Base-by-base conservation (phyloP, 2,888 invertebrate species). In the Aplocera efformata region DNA sequence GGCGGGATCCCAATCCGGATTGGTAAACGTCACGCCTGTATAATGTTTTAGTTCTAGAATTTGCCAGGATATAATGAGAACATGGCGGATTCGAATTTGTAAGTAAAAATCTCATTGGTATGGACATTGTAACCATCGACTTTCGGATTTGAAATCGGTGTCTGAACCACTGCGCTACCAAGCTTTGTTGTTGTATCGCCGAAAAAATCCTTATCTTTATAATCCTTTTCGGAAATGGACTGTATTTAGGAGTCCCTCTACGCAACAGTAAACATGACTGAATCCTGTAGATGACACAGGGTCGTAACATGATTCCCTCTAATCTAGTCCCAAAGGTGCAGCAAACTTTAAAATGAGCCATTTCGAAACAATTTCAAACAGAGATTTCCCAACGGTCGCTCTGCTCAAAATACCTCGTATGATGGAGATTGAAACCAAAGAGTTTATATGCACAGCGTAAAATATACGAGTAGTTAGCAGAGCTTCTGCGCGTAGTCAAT, bases 361-460 rank as follows among this genome's bases (percentile, higher is more conserved):
- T 81, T 78, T 77, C 69, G 72, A 76, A 81, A 81, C 82, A 81
- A 81, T 83, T 79, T 77, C 74, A 70, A 67, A 67, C 67, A 63
- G 67, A 76, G 76, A 83, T 83, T 82, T 82, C 81, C 82, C 83
- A 41, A 50, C 57, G 72, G 79, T 29, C 50, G 38, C 28, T 52
- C 48, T 48, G 36, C 38, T 50, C 32, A 37, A 64, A 62, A 64
- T 58, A 61, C 57, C 54, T 57, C 54, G 52, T 58, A 51, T 50
- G 57, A 51, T 48, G 51, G 55, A 53, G 56, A 63, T 60, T 59
- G 58, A 56, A 63, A 55, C 53, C 47, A 33, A 51, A 51, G 60
- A 46, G 40, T 47, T 46, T 47, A 43, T 40, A 42, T 42, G 32
- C 28, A 30, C 31, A 33, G 28, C 32, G 41, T 36, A 30, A 37